A percentile compares a stretch with the other conserved stretches of the same genome.
Evolutionary conservation across 2,888 invertebrate genomes (phyloP).

Genomic region (Creontiades dilutus): DNA sequence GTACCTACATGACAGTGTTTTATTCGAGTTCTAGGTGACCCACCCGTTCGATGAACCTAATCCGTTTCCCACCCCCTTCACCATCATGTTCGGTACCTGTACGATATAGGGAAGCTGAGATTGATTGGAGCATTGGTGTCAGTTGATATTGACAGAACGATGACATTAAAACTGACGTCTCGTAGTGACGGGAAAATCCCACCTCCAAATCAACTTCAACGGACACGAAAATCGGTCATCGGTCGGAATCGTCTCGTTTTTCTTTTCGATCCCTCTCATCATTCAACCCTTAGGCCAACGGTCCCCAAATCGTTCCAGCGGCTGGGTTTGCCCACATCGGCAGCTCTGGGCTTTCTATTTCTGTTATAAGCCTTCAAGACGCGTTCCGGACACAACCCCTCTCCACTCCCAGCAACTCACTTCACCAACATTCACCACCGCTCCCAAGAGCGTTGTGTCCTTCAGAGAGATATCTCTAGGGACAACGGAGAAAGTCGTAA

Average conservation of each 20-base stretch:
- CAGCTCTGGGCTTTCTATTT: conserved; percentile 6
- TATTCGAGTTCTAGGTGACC: too few relatives aligned
- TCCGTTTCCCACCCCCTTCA: too few relatives aligned
- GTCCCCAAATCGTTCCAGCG: not conserved
- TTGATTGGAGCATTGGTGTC: not conserved
- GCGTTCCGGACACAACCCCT: not conserved
- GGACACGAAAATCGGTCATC: conserved; percentile 30
- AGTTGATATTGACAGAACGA: not conserved
- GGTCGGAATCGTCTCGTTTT: conserved; percentile 12
- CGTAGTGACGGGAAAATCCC: not conserved
- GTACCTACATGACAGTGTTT: too few relatives aligned
- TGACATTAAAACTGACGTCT: conserved; percentile 19
- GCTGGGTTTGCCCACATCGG: not conserved
- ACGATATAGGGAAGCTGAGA: not conserved
- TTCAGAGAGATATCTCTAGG: not conserved
- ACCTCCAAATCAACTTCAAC: not conserved
- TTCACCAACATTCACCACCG: not conserved
- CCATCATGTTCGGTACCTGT: too few relatives aligned
- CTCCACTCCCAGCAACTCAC: too few relatives aligned
- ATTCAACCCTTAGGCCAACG: conserved; percentile 1
- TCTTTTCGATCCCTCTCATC: not conserved
- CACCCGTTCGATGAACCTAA: too few relatives aligned
- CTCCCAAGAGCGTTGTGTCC: conserved; percentile 20
- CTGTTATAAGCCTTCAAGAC: conserved; percentile 7
- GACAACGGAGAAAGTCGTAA: not conserved